phyloP scores from a whole-genome alignment of 2,888 invertebrate species.

The Calliopum simillimum region DNA sequence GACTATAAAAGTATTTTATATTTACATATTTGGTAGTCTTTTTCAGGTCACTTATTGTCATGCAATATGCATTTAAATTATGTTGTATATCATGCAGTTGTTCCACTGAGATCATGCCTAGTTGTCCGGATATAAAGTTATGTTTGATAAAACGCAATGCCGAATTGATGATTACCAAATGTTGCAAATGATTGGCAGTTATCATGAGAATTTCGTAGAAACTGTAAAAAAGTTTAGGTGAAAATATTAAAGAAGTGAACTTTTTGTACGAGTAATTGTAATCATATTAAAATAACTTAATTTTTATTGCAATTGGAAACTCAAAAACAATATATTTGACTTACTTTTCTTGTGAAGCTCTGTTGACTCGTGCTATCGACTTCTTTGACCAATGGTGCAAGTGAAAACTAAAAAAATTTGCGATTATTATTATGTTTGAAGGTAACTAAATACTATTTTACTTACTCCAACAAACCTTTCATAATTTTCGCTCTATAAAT shows the following conservation, averaged over 20 bases:
- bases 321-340: conserved; percentile 7
- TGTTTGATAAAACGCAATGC: conserved; percentile 56
- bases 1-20: background rate
- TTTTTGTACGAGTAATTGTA: too few species aligned
- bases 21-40: conserved; percentile 63
- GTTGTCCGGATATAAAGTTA: conserved; percentile 46
- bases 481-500: conserved; percentile 61
- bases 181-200: conserved; percentile 64
- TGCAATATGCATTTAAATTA: conserved; percentile 55
- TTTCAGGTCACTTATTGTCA: conserved; percentile 53
- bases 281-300: too few species aligned
- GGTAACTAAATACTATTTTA: conserved; percentile 8
- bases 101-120: conserved; percentile 51
- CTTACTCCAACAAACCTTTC: conserved; percentile 62
- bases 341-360: conserved; percentile 53
- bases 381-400: conserved; percentile 63
- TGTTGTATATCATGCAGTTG: conserved; percentile 48
- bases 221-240: conserved; percentile 52
- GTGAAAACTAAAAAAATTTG: conserved; percentile 58
- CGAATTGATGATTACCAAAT: conserved; percentile 60
- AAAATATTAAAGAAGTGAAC: conserved; percentile 8
- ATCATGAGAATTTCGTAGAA: conserved; percentile 65
- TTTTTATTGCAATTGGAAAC: background rate
- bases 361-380: conserved; percentile 58
- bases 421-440: too few species aligned